Evolutionary conservation across 1,140 invertebrate species (phyloP), one percentile per base, ranked within the genome.

Genomic region (Dysdera silvatica): DNA sequence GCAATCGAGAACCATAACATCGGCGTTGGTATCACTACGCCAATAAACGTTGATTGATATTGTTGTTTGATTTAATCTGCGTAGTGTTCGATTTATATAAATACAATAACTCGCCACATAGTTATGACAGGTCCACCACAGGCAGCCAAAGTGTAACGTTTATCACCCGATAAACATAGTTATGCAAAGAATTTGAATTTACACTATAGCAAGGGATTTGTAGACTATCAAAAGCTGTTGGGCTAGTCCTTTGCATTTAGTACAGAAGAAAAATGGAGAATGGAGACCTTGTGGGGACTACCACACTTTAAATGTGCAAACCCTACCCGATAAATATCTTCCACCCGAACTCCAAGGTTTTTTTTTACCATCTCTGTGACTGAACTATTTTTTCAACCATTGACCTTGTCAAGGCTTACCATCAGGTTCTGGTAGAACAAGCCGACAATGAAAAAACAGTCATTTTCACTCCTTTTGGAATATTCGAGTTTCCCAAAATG

Each of bases 241-340:
- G 75, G 68, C 73, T 7, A 73, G 74, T 0, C 66, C 64, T n/a
- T 37, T 72, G 3, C 70, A 70, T 57, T 32, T 72, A 48, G 68
- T 70, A 10, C 57, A 48, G 0, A 68, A 72, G 43, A 56, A 37
- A 16, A 29, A 24, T 31, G 53, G 24, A 14, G 57, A 63, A 2
- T 58, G 65, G 52, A 14, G 67, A 33, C 56, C 58, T 3, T 62
- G 58, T 33, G 67, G 59, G 28, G 67, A 68, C 26, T 65, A 64
- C 24, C 2, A 61, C 24, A 10, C 4, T 20, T 37, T 67, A 16
- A 68, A 68, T 59, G 57, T 37, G 12, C 29, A 45, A 18, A 68
- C 67, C 32, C n/a, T 67, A 10, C 58, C 55, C 31, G 67, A 68
- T 55, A n/a, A 0, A 55, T 0, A 59, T 65, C 23, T 49, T 61